Base-by-base conservation (phyloP, 2,797 vertebrate species). In the Chiroxiphia lanceolata region DNA sequence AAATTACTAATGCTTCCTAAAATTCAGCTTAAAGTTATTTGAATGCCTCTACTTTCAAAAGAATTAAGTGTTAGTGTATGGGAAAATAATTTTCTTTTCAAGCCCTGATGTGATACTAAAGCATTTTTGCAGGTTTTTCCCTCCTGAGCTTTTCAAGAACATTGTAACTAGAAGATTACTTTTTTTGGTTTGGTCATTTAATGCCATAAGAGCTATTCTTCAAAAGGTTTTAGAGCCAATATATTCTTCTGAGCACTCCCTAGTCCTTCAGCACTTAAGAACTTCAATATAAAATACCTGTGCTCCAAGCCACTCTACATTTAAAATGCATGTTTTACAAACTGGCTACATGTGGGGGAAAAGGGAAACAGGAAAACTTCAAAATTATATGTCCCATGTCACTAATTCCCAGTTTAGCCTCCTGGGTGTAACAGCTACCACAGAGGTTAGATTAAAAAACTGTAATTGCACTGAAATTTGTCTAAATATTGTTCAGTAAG, bases 41-140 rank as follows among this genome's bases (percentile, higher is more conserved):
- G 33, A 94, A 74, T 87, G 56, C 53, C 67, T 92, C 47, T 48
- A 93, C n/a, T 64, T 76, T 96, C 64, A 92, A 93, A 96, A 94
- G 77, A 95, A 95, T 94, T 96, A 95, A 60, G 11, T 27, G 22
- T 57, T 34, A 31, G 31, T 26, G 36, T 67, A 93, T 59, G 90
- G 63, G 91, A 96, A 96, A 97, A 96, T 72, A 40, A 93, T 95
- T 97, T 97, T 91, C 76, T 94, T 93, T 94, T 77, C 54, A 83
- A 85, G 33, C 34, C 27, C 90, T 78, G 60, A 82, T 68, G 65
- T 91, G 88, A 91, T 92, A 83, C 67, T 74, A 95, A 97, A 96
- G 70, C 68, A 53, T 81, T 97, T 97, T 88, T 89, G 67, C 78
- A 96, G 89, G 25, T 12, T 82, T 85, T 96, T 76, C 72, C 71